A percentile compares a stretch with the other conserved stretches of the same genome.
These are phyloP conservation scores for Argynnis bischoffii DNA, from an alignment of 2,888 invertebrate genomes.

Conservation along the genomic window DNA sequence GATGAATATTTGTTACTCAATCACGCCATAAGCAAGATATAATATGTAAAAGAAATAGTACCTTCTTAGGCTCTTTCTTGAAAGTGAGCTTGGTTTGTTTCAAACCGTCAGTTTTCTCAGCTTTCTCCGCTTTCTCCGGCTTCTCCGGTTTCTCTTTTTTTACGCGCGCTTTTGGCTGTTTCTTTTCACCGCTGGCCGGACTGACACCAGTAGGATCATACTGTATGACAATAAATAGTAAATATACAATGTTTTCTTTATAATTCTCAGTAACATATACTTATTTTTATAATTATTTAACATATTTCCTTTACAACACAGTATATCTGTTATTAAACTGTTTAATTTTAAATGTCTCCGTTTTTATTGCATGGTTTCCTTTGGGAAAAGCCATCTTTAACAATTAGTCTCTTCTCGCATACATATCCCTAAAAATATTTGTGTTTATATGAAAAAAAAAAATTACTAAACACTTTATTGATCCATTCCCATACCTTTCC, in stretches of 20 bases:
- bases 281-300: no score
- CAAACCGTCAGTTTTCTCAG: slow-evolving; percentile 81
- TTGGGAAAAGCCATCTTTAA: no score
- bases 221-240: slow-evolving; percentile 44
- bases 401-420: no score
- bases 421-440: no score
- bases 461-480: no score
- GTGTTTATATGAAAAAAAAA: no score
- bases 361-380: no score
- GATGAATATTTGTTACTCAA: no score
- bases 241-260: neutral
- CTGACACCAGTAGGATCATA: slow-evolving; percentile 75
- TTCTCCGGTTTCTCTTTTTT: slow-evolving; percentile 78
- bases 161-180: slow-evolving; percentile 62
- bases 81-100: slow-evolving; percentile 90
- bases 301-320: no score
- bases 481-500: neutral
- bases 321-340: neutral
- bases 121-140: slow-evolving; percentile 81
- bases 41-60: slow-evolving; percentile 35
- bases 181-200: slow-evolving; percentile 72
- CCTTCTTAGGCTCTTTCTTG: slow-evolving; percentile 80
- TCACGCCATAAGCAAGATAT: no score
- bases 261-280: no score
- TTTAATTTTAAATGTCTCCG: no score